Evolutionary conservation across 2,113 vertebrate species (phyloP).

Genomic region (Chaenocephalus aceratus): DNA sequence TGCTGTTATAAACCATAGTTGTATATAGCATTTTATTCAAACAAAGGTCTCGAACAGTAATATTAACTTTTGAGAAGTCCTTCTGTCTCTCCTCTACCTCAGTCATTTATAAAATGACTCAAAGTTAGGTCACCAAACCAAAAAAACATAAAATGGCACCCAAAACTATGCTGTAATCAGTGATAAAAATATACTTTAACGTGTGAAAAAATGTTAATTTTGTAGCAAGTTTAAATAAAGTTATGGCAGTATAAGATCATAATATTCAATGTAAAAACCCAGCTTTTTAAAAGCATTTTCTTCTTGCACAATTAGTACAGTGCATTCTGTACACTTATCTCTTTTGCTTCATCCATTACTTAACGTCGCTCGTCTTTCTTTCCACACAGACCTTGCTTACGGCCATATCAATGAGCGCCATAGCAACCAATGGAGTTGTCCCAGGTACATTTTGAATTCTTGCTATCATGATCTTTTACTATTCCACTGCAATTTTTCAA

Average conservation of each 20-base stretch:
- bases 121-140: not conserved
- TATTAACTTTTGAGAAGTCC: not conserved
- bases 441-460: slow-evolving; percentile 85
- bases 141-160: too few relatives aligned
- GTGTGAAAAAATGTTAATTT: not conserved
- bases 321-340: not conserved
- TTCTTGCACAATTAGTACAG: too few relatives aligned
- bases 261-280: not conserved
- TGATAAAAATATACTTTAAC: not conserved
- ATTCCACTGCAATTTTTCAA: not conserved
- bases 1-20: not conserved
- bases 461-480: not conserved
- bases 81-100: not conserved
- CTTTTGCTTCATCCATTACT: not conserved
- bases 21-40: not conserved
- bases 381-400: slow-evolving; percentile 91
- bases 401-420: slow-evolving; percentile 97
- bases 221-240: not conserved
- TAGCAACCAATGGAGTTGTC: slow-evolving; percentile 96
- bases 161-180: too few relatives aligned
- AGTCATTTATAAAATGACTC: not conserved
- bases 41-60: not conserved
- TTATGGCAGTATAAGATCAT: not conserved
- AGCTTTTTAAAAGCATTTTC: too few relatives aligned
- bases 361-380: slow-evolving; percentile 7